Evolutionary conservation across 2,888 invertebrate species (phyloP), one percentile per base, ranked within the genome.

Genomic region (Spodoptera exigua): DNA sequence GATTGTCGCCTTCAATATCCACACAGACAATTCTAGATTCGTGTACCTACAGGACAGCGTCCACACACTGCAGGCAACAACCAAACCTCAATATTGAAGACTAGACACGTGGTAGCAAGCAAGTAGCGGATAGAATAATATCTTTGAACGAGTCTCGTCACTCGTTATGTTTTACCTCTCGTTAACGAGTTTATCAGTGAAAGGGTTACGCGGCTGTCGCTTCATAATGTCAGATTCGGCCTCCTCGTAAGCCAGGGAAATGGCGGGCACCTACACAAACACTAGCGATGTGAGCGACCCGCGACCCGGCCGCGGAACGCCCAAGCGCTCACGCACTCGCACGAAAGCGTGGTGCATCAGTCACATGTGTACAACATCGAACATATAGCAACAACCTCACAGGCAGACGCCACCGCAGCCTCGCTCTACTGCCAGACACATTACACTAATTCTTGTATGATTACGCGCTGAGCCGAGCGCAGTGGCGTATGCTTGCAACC

Each of bases 171-270:
- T 89, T 96, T 96, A 98, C 98, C 99, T 98, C 97, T 98, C 98
- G 96, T 99, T 99, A 95, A 99, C 99, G 94, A 99, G 97, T 96
- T 99, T 99, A 96, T 99, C 99, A 95, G 96, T 96, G 96, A 97
- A 97, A 95, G 99, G 98, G 95, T 99, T 97, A 96, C 99, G 97
- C 95, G 99, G 99, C 95, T 97, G 97, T 95, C 99, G 97, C 97
- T 98, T 98, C 99, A 99, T 99, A 95, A 99, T 99, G 97, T 99
- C 99, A 95, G 98, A 98, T 96, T 99, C 99, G 94, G 98, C 98
- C 95, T 97, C 97, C 96, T 99, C 98, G 96, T 99, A 99, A 95
- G 99, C 98, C 96, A 99, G 96, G 95, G 98, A 98, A 95, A 99
- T 99, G 95, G 98, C 98, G 95, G 99, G 99, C 95, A 98, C 97